Conservation (phyloP, 2,113 vertebrate species). For the Rhabdomys dilectus region DNA sequence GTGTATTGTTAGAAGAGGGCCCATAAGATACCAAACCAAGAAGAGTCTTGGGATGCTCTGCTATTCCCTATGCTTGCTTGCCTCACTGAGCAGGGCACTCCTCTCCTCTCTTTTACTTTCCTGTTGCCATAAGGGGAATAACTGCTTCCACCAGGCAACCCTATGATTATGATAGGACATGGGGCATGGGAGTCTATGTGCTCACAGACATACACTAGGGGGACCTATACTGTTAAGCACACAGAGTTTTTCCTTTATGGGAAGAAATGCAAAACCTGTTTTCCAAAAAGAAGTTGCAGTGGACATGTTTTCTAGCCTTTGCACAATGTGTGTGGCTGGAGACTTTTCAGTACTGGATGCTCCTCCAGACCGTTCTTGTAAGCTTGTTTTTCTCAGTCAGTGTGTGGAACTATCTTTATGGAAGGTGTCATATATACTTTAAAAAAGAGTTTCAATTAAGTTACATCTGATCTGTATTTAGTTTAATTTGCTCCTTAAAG, state of each 20-base stretch:
- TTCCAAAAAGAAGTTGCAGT: neutral
- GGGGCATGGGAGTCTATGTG: neutral
- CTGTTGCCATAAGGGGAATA: neutral
- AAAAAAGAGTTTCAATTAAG: neutral
- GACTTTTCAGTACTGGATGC: neutral
- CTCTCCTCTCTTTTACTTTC: neutral
- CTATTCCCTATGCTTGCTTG: neutral
- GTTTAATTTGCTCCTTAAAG: neutral
- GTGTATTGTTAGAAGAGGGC: neutral
- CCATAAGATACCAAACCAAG: neutral
- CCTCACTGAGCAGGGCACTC: neutral
- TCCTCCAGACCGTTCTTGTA: neutral
- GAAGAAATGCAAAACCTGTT: neutral
- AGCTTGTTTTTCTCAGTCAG: neutral
- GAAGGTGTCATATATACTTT: neutral
- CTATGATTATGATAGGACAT: neutral
- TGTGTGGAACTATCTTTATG: neutral
- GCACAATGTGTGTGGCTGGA: neutral
- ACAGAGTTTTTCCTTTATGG: neutral
- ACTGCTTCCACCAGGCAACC: neutral
- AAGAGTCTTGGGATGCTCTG: neutral
- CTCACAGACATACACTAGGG: neutral
- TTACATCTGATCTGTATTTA: neutral
- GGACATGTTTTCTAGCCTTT: neutral
- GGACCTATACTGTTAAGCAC: neutral